Base-by-base conservation (phyloP, 1,140 invertebrate species). In the Conus ventricosus region DNA sequence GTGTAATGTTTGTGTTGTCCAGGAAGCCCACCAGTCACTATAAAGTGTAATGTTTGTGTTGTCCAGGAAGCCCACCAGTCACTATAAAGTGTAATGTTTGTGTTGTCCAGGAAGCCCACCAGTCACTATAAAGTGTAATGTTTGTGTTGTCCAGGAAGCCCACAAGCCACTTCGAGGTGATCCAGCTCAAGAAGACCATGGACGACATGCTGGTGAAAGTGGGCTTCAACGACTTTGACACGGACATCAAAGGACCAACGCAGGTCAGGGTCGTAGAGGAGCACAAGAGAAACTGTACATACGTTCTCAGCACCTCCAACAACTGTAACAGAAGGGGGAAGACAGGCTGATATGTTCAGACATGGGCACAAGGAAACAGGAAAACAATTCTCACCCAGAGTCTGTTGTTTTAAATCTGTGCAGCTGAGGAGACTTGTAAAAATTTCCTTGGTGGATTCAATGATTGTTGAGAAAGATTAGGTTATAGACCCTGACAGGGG, bases 171-270 rank as follows among this genome's bases (percentile, higher is more conserved):
- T 94, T 89, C 93, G 94, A 95, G 89, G 95, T 95, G 7, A 78
- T 94, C 5, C 93, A 95, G 89, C 89, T 95, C 84, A 94, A 93
- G 90, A 92, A 93, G 76, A 92, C 94, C 4, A 90, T 95, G 91
- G 91, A 92, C 17, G 91, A 94, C 57, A 94, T 95, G 93, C 88
- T 95, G 82, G 92, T 95, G 17, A 94, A 93, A 88, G 90, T 92
- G n/a, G 95, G 95, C 54, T 89, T 94, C n/a, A 93, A 94, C 90
- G 93, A 95, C 82, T 85, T 89, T 25, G 93, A 93, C 67, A 85
- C 91, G 4, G 94, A 94, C 27, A 90, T 93, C n/a, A 93, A 92
- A 83, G 95, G 94, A 67, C 95, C 94, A 17, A 95, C 95, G 87
- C 95, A 95, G 94, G 94, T 95, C 25, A 27, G 78, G 8, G 27